Evolutionary conservation across 2,888 invertebrate genomes (phyloP), one percentile per base, ranked within the genome.

Genomic region (Matsumyia berberina): DNA sequence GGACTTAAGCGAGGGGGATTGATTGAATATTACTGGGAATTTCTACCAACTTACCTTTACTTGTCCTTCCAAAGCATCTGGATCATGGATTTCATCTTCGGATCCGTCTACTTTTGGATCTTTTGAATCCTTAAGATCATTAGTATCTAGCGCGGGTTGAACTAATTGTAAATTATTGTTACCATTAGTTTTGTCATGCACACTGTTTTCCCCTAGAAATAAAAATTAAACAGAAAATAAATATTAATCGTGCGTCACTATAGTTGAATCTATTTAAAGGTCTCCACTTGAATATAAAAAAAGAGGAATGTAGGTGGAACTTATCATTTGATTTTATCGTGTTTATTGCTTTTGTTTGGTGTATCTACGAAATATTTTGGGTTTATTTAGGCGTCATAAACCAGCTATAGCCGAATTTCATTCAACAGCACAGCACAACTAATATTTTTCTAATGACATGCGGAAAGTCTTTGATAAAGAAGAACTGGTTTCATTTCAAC

Each of bases 21-120:
- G n/a, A n/a, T n/a, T n/a, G n/a, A n/a, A n/a, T n/a, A n/a, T n/a
- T n/a, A n/a, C n/a, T n/a, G n/a, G n/a, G n/a, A 42, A 17, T 24
- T 11, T 8, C 9, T 29, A 17, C 4, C 5, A 24, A 78, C 73
- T 80, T 86, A 90, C 91, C 88, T 89, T 90, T n/a, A 88, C 87
- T 86, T 91, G 90, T 3, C 89, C 91, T 72, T 90, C 90, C 33
- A 89, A 87, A 33, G 90, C 89, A 12, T 88, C 79, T 2, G 88
- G 85, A 87, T 87, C 89, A 12, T 24, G 46, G 19, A 87, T 86
- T 4, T 55, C 87, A 58, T 11, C 60, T 44, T 58, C 70, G 7
- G 9, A 37, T 17, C 19, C 62, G 3, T 9, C 17, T 29, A 53
- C 73, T 39, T 69, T 78, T 15, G 33, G 19, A 29, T 51, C 73